A percentile compares a stretch with the other conserved stretches of the same genome.
Conservation (phyloP, 2,113 vertebrate genomes). For the Thermophis baileyi region DNA sequence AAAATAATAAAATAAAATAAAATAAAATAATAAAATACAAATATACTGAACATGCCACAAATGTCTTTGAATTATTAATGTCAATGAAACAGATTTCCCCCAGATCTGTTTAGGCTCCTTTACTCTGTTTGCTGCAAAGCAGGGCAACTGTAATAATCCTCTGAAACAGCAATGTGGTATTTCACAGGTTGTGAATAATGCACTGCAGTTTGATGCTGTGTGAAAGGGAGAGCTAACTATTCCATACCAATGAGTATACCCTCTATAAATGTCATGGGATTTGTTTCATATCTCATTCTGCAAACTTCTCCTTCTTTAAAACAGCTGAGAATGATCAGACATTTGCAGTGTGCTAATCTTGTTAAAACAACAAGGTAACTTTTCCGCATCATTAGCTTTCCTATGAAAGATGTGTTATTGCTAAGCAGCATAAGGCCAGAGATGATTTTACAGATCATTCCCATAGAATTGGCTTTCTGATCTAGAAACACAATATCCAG, state of each 20-base stretch:
- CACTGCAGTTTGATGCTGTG: slow-evolving; percentile 41
- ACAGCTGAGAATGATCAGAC: slow-evolving; percentile 52
- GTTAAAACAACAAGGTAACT: slow-evolving; percentile 42
- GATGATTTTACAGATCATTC: slow-evolving; percentile 16
- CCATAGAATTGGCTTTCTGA: neutral
- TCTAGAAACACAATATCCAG: neutral
- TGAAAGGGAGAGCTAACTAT: slow-evolving; percentile 39
- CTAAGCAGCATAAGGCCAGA: neutral
- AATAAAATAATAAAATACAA: too few species aligned
- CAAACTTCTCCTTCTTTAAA: slow-evolving; percentile 44
- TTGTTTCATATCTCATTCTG: slow-evolving; percentile 59
- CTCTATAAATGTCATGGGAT: slow-evolving; percentile 36
- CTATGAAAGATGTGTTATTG: neutral
- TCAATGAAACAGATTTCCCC: slow-evolving; percentile 27
- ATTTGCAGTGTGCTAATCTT: slow-evolving; percentile 36
- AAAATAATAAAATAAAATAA: too few species aligned
- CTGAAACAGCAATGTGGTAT: slow-evolving; percentile 35
- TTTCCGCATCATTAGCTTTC: slow-evolving; percentile 47
- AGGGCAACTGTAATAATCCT: slow-evolving; percentile 45
- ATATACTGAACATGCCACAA: slow-evolving; percentile 31
- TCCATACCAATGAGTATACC: slow-evolving; percentile 41
- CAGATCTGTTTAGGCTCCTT: slow-evolving; percentile 38
- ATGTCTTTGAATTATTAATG: slow-evolving; percentile 44
- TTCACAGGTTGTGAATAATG: slow-evolving; percentile 65
- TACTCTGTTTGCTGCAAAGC: slow-evolving; percentile 38